phyloP scores from a whole-genome alignment of 2,113 vertebrate genomes.

The Silurus meridionalis region DNA sequence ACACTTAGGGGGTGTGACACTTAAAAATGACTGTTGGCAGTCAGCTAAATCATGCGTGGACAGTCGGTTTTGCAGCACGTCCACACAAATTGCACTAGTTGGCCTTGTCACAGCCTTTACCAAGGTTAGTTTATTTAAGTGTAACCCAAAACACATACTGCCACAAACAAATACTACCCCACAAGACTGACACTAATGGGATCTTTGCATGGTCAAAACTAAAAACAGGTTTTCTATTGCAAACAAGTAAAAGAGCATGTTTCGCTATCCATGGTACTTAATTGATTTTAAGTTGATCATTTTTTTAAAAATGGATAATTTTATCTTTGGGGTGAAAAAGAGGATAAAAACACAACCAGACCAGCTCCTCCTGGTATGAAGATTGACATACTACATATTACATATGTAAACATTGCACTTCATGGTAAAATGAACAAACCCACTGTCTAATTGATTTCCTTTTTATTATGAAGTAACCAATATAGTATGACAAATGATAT shows the following conservation, averaged over 20 bases:
- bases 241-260: background rate
- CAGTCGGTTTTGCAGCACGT: slow-evolving; percentile 1
- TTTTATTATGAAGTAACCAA: too few species aligned
- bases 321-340: too few species aligned
- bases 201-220: background rate
- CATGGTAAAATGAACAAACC: too few species aligned
- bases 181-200: background rate
- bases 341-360: background rate
- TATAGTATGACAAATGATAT: background rate
- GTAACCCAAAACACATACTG: background rate
- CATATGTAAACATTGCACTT: too few species aligned
- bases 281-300: too few species aligned
- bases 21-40: slow-evolving; percentile 13
- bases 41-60: background rate
- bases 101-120: background rate
- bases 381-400: background rate
- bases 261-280: background rate
- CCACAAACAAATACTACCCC: background rate
- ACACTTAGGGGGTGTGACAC: background rate
- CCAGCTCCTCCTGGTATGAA: background rate
- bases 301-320: too few species aligned
- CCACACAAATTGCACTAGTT: background rate
- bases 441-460: too few species aligned
- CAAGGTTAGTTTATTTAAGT: background rate
- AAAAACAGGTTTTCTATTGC: background rate